Evolutionary conservation across 2,113 vertebrate genomes (phyloP).

Genomic region (Smithornis capensis): DNA sequence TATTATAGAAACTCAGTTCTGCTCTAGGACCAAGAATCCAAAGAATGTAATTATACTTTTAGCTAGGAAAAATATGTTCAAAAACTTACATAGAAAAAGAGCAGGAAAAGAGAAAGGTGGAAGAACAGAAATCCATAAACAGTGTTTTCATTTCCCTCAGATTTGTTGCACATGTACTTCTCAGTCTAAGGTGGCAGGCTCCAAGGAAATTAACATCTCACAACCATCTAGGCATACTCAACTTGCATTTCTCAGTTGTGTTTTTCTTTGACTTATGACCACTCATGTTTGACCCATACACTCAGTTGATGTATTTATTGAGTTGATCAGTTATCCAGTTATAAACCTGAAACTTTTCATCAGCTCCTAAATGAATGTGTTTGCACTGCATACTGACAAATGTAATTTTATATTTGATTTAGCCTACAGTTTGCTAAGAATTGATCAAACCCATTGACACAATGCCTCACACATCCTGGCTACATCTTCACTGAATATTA

Average conservation of each 20-base stretch:
- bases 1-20: neutral
- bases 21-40: neutral
- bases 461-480: neutral
- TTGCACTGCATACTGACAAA: neutral
- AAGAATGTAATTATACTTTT: neutral
- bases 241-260: neutral
- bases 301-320: neutral
- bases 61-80: neutral
- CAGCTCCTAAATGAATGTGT: neutral
- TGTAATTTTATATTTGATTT: neutral
- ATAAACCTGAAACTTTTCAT: neutral
- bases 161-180: neutral
- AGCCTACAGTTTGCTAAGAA: neutral
- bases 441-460: neutral
- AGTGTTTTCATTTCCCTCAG: neutral
- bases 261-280: neutral
- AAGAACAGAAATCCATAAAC: neutral
- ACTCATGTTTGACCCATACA: neutral
- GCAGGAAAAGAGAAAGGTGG: neutral
- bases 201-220: neutral
- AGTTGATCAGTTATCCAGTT: neutral
- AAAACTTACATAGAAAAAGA: neutral
- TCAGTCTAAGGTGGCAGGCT: neutral
- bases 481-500: neutral
- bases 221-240: neutral